Evolutionary conservation across 2,113 vertebrate genomes (phyloP).

Genomic region (Hippoglossus stenolepis): DNA sequence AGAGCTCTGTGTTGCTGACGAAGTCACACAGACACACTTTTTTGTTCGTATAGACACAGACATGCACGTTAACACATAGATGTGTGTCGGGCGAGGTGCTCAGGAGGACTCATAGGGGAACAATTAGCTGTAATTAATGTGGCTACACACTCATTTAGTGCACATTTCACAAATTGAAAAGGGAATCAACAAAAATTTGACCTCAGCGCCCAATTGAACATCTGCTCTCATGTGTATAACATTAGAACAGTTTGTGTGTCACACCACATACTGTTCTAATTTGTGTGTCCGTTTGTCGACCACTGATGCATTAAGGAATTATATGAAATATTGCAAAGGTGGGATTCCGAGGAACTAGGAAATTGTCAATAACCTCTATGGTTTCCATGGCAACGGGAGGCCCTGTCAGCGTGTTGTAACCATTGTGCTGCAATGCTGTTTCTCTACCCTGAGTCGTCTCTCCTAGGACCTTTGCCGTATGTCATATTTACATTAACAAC

Average conservation of each 20-base stretch:
- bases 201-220: not conserved
- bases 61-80: not conserved
- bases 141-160: constrained; percentile 5
- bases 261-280: not conserved
- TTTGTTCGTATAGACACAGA: not conserved
- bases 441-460: constrained; percentile 34
- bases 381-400: constrained; percentile 65
- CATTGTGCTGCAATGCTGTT: constrained; percentile 32
- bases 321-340: constrained; percentile 24
- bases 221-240: not conserved
- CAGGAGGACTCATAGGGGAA: constrained; percentile 11
- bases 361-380: constrained; percentile 59
- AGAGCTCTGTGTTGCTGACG: constrained; percentile 49
- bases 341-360: constrained; percentile 43
- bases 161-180: not conserved
- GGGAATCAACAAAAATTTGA: not conserved
- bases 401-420: constrained; percentile 40
- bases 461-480: constrained; percentile 35
- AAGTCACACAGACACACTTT: constrained; percentile 19
- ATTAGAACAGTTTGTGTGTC: not conserved
- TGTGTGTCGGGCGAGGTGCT: not conserved
- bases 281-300: not conserved
- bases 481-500: constrained; percentile 64
- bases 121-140: constrained; percentile 28
- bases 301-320: not conserved